Percentiles rank a stretch among this genome's conserved stretches.
Conservation (phyloP, 2,113 vertebrate genomes). For the Rhinopomastus cyanomelas region DNA sequence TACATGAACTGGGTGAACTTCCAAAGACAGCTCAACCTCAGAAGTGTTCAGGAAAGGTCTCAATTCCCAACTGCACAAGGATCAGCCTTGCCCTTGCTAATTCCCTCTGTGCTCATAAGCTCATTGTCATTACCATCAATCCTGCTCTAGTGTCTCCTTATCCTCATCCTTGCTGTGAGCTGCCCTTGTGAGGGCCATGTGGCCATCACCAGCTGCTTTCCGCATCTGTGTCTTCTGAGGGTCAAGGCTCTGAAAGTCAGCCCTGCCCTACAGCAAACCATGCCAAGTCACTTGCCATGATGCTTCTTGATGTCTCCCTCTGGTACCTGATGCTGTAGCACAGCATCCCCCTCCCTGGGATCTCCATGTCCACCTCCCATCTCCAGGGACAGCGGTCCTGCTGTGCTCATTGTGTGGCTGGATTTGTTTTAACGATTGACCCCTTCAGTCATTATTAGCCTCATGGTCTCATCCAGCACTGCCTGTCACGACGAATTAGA, state of each 20-base stretch:
- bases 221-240: neutral
- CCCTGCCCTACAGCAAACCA: neutral
- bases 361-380: neutral
- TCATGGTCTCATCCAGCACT: conserved; percentile 29
- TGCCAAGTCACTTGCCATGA: accelerated
- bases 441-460: conserved; percentile 32
- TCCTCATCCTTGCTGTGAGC: neutral
- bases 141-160: neutral
- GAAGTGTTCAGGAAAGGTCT: neutral
- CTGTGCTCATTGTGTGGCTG: neutral
- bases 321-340: neutral
- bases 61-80: neutral
- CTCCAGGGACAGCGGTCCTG: neutral
- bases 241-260: neutral
- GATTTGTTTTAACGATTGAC: conserved; percentile 38
- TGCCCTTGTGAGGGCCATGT: neutral
- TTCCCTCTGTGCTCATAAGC: neutral
- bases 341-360: neutral
- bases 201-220: neutral
- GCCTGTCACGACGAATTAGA: conserved; percentile 4
- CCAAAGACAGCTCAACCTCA: neutral
- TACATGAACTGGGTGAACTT: neutral
- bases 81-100: neutral
- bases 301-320: neutral
- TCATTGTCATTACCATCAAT: neutral